Evolutionary conservation across 2,888 invertebrate genomes (phyloP).

Genomic region (Cataglyphis cursor): DNA sequence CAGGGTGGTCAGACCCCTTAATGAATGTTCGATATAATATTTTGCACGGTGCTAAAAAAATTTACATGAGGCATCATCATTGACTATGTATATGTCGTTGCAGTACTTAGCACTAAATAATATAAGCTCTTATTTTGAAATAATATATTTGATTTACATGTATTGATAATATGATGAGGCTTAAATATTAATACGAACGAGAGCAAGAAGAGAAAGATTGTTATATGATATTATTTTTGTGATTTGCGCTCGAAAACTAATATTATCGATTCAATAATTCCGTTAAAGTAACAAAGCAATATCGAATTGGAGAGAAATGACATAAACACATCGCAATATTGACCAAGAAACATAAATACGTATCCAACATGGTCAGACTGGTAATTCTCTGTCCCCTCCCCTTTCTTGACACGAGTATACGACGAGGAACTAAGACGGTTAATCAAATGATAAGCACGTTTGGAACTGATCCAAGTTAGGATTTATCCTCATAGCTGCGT

Average conservation of each 20-base stretch:
- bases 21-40: conserved; percentile 4
- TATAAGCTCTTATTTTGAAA: neutral
- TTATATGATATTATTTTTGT: neutral
- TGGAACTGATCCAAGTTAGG: conserved; percentile 71
- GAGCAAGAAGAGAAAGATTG: neutral
- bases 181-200: neutral
- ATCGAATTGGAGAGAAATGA: neutral
- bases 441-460: conserved; percentile 75
- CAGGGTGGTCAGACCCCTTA: neutral
- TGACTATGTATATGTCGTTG: neutral
- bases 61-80: conserved; percentile 7
- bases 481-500: conserved; percentile 58
- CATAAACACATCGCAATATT: conserved; percentile 1
- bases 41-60: neutral
- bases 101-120: neutral
- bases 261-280: neutral
- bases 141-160: neutral
- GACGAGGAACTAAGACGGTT: conserved; percentile 69
- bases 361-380: conserved; percentile 42
- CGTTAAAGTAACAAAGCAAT: neutral
- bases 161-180: neutral
- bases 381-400: conserved; percentile 59
- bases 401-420: conserved; percentile 60
- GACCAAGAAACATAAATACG: conserved; percentile 22
- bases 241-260: neutral